Evolutionary conservation across 2,113 vertebrate genomes (phyloP).

Genomic region (Triplophysa dalaica): DNA sequence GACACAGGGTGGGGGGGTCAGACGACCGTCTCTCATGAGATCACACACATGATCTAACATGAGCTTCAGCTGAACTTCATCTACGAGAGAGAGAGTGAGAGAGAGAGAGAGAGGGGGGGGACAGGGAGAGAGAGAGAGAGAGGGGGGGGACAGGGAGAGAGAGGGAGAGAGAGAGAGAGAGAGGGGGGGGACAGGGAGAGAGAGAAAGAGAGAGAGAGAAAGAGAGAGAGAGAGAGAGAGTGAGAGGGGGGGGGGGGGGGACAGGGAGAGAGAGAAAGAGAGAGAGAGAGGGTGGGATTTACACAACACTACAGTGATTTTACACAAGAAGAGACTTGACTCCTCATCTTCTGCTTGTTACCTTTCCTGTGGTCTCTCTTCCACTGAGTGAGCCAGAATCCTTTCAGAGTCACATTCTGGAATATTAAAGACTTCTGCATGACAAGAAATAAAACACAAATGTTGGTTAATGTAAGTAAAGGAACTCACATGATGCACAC

Average conservation of each 20-base stretch:
- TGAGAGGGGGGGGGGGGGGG: no score
- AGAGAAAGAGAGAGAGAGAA: no score
- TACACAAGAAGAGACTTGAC: background rate
- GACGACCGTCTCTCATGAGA: conserved; percentile 49
- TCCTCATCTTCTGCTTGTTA: background rate
- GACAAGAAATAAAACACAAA: conserved; percentile 9
- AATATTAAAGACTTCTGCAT: conserved; percentile 56
- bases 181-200: no score
- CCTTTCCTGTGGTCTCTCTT: conserved; percentile 56
- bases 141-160: no score
- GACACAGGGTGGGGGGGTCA: conserved; percentile 26
- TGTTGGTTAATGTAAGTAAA: no score
- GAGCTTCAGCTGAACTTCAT: conserved; percentile 49
- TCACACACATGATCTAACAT: conserved; percentile 52
- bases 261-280: no score
- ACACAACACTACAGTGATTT: background rate
- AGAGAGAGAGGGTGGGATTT: background rate
- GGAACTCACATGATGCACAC: no score
- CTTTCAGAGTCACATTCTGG: conserved; percentile 51
- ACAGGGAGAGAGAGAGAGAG: no score
- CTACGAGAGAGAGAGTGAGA: background rate
- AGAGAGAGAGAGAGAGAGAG: no score
- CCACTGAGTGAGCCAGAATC: conserved; percentile 63
- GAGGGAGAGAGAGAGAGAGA: background rate
- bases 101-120: no score